These are phyloP conservation scores for Caenorhabditis remanei DNA, from an alignment of 1,140 invertebrate species.

Conservation along the genomic window DNA sequence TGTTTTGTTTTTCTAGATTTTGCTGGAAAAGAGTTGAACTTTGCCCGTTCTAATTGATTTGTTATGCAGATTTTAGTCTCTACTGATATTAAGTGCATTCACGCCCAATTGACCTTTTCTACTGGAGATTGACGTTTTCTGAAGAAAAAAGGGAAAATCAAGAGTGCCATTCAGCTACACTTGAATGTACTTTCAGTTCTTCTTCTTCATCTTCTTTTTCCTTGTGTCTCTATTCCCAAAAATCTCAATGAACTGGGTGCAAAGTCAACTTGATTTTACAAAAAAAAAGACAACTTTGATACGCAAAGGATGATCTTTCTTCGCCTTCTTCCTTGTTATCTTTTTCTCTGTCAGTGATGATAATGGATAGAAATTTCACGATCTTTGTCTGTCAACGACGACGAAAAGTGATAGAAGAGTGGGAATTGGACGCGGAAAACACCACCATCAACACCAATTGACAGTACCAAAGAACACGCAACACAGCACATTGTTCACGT, in stretches of 20 bases:
- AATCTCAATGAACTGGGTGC: slow-evolving; percentile 41
- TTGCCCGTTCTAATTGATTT: background rate
- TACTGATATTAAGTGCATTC: slow-evolving; percentile 5
- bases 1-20: background rate
- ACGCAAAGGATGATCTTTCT: background rate
- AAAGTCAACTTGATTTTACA: slow-evolving; percentile 53
- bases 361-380: slow-evolving; percentile 8
- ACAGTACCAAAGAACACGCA: slow-evolving; percentile 21
- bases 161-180: no score
- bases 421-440: background rate
- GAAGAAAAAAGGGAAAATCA: no score
- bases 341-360: slow-evolving; percentile 1
- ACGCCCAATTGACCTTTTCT: background rate
- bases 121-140: background rate
- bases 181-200: background rate
- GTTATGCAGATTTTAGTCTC: background rate
- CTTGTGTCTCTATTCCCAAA: background rate
- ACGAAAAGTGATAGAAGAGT: slow-evolving; percentile 20
- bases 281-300: slow-evolving; percentile 5
- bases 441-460: background rate
- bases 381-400: slow-evolving; percentile 39
- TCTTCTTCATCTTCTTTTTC: background rate
- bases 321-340: slow-evolving; percentile 14
- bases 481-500: slow-evolving; percentile 19
- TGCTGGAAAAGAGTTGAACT: no score